Conservation (phyloP, 2,797 vertebrate genomes). For the Sebastes reedi region DNA sequence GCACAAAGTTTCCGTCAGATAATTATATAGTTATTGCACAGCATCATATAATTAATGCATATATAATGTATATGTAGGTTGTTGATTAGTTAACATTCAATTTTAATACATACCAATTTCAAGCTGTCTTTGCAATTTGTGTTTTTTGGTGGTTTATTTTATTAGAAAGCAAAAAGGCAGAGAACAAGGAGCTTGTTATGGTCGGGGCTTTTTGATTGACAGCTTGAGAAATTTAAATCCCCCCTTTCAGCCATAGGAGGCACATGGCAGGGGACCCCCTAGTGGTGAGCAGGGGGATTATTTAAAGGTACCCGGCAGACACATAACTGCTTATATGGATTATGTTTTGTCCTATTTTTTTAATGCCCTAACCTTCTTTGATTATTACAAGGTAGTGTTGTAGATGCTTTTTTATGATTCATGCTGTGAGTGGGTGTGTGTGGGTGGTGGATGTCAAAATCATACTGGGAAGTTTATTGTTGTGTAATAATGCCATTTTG, state of each 20-base stretch:
- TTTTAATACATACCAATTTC: background rate
- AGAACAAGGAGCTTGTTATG: slow-evolving; percentile 78
- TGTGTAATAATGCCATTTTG: slow-evolving; percentile 24
- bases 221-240: slow-evolving; percentile 94
- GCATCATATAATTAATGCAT: too few species aligned
- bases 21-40: too few species aligned
- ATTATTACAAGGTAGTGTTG: background rate
- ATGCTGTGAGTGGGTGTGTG: background rate
- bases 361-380: background rate
- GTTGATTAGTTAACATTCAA: background rate
- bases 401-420: slow-evolving; percentile 3
- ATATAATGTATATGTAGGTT: background rate
- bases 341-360: background rate
- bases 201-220: slow-evolving; percentile 88
- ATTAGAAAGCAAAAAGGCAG: background rate
- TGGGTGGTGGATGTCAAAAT: background rate
- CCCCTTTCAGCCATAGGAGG: slow-evolving; percentile 74
- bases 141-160: background rate
- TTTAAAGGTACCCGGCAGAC: slow-evolving; percentile 48
- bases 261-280: slow-evolving; percentile 79
- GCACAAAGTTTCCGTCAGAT: too few species aligned
- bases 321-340: background rate
- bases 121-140: background rate
- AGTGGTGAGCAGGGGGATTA: slow-evolving; percentile 58
- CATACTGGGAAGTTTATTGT: background rate